A percentile compares a stretch with the other conserved stretches of the same genome.
Evolutionary conservation across 2,888 invertebrate genomes (phyloP).

Genomic region (Apamea anceps): DNA sequence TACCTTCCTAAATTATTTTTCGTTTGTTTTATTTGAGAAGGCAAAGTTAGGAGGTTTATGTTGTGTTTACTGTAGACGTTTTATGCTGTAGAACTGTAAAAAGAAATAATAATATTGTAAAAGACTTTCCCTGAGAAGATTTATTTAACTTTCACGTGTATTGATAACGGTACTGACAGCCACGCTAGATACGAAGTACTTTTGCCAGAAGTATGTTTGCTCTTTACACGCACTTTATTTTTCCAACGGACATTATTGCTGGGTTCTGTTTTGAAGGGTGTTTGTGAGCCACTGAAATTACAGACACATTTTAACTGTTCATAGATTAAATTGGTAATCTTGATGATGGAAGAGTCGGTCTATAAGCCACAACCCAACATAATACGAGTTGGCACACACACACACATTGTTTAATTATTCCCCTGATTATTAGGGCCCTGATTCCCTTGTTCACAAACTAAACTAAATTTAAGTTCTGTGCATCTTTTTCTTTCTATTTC

Average conservation of each 20-base stretch:
- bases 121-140: neutral
- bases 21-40: slow-evolving; percentile 17
- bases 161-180: neutral
- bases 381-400: neutral
- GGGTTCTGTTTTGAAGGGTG: neutral
- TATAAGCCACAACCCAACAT: neutral
- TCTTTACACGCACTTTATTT: neutral
- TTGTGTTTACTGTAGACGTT: neutral
- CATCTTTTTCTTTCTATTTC: too few relatives aligned
- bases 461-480: too few relatives aligned
- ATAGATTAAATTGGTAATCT: neutral
- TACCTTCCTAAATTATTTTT: slow-evolving; percentile 11
- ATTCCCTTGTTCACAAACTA: too few relatives aligned
- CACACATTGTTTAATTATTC: neutral
- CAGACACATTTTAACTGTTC: neutral
- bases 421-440: too few relatives aligned
- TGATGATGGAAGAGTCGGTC: neutral
- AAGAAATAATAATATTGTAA: neutral
- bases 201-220: neutral
- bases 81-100: neutral
- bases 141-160: neutral
- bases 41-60: neutral
- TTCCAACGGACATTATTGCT: neutral
- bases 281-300: neutral
- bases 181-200: neutral